These are phyloP conservation scores for Eupeodes corollae DNA, from an alignment of 1,140 invertebrate species.

Conservation along the genomic window DNA sequence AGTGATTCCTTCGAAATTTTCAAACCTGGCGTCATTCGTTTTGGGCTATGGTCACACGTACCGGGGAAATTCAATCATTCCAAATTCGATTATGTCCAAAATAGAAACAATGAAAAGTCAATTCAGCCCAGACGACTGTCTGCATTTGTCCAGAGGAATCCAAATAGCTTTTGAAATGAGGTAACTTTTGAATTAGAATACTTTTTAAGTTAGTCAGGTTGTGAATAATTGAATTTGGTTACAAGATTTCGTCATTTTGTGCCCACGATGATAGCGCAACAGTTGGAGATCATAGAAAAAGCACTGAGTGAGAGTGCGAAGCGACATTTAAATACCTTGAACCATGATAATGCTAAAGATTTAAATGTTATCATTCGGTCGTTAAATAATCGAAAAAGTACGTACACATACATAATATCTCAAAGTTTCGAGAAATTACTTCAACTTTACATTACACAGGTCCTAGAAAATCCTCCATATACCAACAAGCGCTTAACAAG, in stretches of 20 bases:
- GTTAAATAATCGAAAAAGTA: slow-evolving; percentile 27
- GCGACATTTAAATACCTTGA: slow-evolving; percentile 12
- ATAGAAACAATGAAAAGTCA: slow-evolving; percentile 29
- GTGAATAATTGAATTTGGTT: background rate
- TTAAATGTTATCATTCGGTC: slow-evolving; percentile 27
- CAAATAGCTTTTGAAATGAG: slow-evolving; percentile 26
- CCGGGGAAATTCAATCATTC: slow-evolving; percentile 25
- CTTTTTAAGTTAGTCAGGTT: background rate
- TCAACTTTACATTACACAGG: slow-evolving; percentile 8
- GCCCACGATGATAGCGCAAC: slow-evolving; percentile 16
- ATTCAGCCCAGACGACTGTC: slow-evolving; percentile 33
- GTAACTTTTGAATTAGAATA: slow-evolving; percentile 1
- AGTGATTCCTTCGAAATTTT: slow-evolving; percentile 34
- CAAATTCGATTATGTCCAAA: slow-evolving; percentile 25
- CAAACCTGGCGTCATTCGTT: slow-evolving; percentile 37
- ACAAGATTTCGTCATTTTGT: slow-evolving; percentile 20
- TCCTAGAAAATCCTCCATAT: slow-evolving; percentile 17
- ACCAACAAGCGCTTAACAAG: slow-evolving; percentile 16
- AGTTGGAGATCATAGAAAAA: slow-evolving; percentile 25
- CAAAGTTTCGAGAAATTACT: background rate
- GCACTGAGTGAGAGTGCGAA: slow-evolving; percentile 20
- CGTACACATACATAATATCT: background rate
- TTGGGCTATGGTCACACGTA: slow-evolving; percentile 37
- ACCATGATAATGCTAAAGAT: slow-evolving; percentile 15
- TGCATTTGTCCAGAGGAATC: slow-evolving; percentile 29